Base-by-base conservation (phyloP, 1,140 invertebrate species). In the Sesamia nonagrioides region DNA sequence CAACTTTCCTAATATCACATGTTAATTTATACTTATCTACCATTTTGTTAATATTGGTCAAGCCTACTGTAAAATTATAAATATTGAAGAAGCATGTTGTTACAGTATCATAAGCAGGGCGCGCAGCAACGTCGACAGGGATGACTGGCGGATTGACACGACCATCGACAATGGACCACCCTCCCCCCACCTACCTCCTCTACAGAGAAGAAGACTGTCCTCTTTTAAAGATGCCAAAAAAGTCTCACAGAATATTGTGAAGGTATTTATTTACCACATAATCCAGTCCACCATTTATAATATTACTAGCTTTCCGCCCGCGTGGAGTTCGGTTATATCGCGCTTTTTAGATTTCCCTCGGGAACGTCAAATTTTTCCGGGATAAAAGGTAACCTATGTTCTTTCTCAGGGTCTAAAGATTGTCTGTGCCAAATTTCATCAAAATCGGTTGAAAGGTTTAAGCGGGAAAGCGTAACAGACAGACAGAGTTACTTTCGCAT, bases 171-270 rank as follows among this genome's bases (percentile, higher is more conserved):
- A 91, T 76, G 91, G 89, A 13, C 91, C 91, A 21, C 89, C 89
- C 4, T 92, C 92, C 35, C 91, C 92, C 35, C 88, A 90, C 48
- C 82, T 91, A 82, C 91, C 91, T 82, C 91, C 92, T 13, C 85
- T 90, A 73, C 93, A 93, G 83, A 92, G 93, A 89, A 78, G 93
- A 88, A 92, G 93, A 89, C 88, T 94, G 76, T 94, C 93, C 81
- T 94, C 92, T 52, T 83, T 94, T 74, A 93, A 93, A 90, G 93
- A 94, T 90, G 87, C 89, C 84, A 93, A 93, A 89, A 91, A 91
- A 86, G 82, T 89, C 60, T 71, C 87, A 81, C 89, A 92, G 77
- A 88, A 86, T 85, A 78, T 83, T 80, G 66, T 86, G 78, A 92
- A 92, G 90, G 91, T 93, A 89, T 77, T 18, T 40, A 8, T 2